phyloP scores from a whole-genome alignment of 2,797 vertebrate species.

The Spondyliosoma cantharus region DNA sequence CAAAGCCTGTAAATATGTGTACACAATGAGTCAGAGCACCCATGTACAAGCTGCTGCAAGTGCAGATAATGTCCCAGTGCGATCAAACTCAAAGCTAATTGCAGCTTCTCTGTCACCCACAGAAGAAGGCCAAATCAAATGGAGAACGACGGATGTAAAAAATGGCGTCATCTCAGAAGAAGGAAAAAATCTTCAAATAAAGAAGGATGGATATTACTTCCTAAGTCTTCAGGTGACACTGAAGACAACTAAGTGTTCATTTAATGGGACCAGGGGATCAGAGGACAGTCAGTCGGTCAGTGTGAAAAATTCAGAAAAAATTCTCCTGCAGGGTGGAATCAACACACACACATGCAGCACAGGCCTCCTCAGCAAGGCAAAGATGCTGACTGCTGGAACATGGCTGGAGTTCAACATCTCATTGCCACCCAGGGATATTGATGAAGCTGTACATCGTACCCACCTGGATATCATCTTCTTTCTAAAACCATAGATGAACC shows the following conservation, averaged over 20 bases:
- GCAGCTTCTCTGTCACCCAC: constrained; percentile 23
- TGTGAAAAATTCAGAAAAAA: fast-evolving
- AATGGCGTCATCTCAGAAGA: fast-evolving
- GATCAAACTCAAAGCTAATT: constrained; percentile 9
- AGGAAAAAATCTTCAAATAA: fast-evolving
- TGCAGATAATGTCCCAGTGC: background rate
- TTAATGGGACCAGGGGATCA: fast-evolving
- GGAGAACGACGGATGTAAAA: fast-evolving
- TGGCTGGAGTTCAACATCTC: constrained; percentile 21
- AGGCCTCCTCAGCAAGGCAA: constrained; percentile 64
- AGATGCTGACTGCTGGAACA: fast-evolving
- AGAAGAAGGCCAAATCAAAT: background rate
- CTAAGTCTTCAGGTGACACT: constrained; percentile 75
- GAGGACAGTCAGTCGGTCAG: background rate
- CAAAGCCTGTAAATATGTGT: background rate
- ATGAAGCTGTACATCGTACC: fast-evolving
- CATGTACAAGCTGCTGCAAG: background rate
- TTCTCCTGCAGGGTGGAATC: constrained; percentile 4
- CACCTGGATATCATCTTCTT: constrained; percentile 74
- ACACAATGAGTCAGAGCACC: background rate
- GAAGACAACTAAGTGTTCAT: fast-evolving
- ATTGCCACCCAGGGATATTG: fast-evolving
- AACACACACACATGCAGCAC: constrained; percentile 54
- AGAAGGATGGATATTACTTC: constrained; percentile 72
- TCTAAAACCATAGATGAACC: background rate